Evolutionary conservation across 1,140 invertebrate species (phyloP).

Genomic region (Theocolax elegans): DNA sequence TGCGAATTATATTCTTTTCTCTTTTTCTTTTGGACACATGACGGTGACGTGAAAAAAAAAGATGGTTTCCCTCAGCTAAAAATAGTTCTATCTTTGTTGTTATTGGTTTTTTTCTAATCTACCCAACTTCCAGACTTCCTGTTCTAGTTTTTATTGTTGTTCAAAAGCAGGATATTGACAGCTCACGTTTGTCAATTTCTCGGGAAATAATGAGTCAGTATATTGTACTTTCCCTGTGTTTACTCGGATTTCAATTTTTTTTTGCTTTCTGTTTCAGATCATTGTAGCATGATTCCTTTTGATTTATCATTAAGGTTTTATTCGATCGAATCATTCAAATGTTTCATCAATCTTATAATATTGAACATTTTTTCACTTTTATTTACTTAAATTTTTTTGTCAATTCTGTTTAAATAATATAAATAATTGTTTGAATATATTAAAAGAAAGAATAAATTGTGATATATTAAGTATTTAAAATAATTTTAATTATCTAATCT

Average conservation of each 20-base stretch:
- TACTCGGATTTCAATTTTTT: background rate
- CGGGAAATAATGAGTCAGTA: constrained; percentile 13
- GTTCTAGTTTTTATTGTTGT: background rate
- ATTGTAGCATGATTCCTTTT: background rate
- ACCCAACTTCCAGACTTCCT: background rate
- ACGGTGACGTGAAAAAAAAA: constrained; percentile 22
- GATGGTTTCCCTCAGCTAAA: background rate
- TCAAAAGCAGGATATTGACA: background rate
- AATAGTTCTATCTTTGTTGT: background rate
- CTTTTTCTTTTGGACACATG: constrained; percentile 11
- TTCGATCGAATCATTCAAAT: background rate
- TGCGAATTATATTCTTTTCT: constrained; percentile 36
- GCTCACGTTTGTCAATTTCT: background rate
- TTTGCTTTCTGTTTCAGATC: constrained; percentile 6
- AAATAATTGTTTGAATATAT: too few species aligned
- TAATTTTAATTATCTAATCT: too few species aligned
- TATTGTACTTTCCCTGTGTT: background rate
- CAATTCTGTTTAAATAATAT: too few species aligned
- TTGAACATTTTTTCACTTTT: too few species aligned
- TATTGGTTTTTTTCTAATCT: background rate
- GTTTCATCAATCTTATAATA: background rate
- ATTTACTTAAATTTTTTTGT: too few species aligned
- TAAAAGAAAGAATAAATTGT: too few species aligned
- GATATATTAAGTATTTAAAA: too few species aligned
- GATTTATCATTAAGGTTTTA: too few species aligned